Conservation (phyloP, 1,140 invertebrate genomes). For the Brachionus koreanus region DNA sequence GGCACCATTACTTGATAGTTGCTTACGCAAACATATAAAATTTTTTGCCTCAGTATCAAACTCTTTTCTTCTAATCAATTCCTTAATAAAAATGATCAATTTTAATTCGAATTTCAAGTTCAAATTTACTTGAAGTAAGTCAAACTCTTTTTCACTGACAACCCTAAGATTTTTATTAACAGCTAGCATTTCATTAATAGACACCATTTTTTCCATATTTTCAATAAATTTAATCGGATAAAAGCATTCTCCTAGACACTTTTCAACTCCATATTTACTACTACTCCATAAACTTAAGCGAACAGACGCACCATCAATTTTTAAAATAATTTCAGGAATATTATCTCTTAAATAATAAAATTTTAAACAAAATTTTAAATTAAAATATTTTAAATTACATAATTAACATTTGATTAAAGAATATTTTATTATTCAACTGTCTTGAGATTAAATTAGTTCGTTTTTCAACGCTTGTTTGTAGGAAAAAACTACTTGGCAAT, state of each 20-base stretch:
- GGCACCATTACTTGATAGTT: background rate
- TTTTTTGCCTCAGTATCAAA: constrained; percentile 22
- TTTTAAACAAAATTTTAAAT: background rate
- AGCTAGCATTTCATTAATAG: constrained; percentile 24
- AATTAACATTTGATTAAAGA: background rate
- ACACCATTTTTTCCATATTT: background rate
- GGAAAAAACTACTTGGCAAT: background rate
- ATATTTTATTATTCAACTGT: background rate
- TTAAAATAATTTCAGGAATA: background rate
- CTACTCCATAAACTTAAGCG: background rate
- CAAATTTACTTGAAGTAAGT: background rate
- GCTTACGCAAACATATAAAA: background rate
- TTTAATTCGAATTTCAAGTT: background rate
- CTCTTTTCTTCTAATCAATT: background rate
- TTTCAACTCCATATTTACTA: background rate
- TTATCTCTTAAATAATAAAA: background rate
- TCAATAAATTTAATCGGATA: constrained; percentile 5
- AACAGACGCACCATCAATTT: background rate
- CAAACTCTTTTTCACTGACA: background rate
- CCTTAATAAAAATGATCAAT: background rate
- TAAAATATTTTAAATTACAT: background rate
- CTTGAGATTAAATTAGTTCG: background rate
- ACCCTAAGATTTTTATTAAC: background rate
- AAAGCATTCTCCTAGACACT: background rate
- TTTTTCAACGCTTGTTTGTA: background rate